phyloP scores from a whole-genome alignment of 1,140 invertebrate genomes.

The Epicauta chinensis region DNA sequence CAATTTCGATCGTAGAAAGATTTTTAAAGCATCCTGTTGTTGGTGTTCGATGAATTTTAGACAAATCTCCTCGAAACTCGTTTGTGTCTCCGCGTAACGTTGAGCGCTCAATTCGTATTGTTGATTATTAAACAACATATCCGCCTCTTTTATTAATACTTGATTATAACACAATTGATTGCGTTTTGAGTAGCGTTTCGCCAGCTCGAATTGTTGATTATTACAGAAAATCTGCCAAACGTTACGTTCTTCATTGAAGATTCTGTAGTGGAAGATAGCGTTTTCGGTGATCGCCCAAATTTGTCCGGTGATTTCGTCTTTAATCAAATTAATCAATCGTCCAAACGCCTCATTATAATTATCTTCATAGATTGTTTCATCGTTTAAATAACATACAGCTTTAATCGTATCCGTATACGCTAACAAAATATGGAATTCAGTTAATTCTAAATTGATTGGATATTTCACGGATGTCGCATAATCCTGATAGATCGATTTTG shows the following conservation, averaged over 20 bases:
- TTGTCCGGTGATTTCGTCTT: constrained; percentile 70
- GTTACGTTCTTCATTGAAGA: constrained; percentile 79
- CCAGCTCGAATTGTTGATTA: constrained; percentile 79
- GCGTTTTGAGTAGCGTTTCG: constrained; percentile 72
- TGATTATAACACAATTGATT: constrained; percentile 75
- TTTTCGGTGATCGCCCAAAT: constrained; percentile 84
- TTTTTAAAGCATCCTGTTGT: constrained; percentile 79
- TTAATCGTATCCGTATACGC: constrained; percentile 78
- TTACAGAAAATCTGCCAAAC: constrained; percentile 87
- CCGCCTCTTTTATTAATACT: constrained; percentile 84
- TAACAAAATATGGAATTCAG: constrained; percentile 85
- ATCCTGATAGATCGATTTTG: constrained; percentile 36
- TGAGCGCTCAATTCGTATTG: constrained; percentile 79
- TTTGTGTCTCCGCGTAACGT: constrained; percentile 80
- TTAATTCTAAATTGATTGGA: constrained; percentile 76
- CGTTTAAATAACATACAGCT: constrained; percentile 78
- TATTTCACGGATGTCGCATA: constrained; percentile 40
- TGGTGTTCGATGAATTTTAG: constrained; percentile 84
- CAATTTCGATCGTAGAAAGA: constrained; percentile 67
- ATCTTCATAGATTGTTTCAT: constrained; percentile 84
- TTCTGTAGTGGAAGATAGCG: constrained; percentile 79
- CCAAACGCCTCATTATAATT: constrained; percentile 74
- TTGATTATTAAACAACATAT: constrained; percentile 74
- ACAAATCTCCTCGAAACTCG: constrained; percentile 91
- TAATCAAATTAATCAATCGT: constrained; percentile 71